Conservation (phyloP, 2,888 invertebrate species). For the Dromius quadrimaculatus region DNA sequence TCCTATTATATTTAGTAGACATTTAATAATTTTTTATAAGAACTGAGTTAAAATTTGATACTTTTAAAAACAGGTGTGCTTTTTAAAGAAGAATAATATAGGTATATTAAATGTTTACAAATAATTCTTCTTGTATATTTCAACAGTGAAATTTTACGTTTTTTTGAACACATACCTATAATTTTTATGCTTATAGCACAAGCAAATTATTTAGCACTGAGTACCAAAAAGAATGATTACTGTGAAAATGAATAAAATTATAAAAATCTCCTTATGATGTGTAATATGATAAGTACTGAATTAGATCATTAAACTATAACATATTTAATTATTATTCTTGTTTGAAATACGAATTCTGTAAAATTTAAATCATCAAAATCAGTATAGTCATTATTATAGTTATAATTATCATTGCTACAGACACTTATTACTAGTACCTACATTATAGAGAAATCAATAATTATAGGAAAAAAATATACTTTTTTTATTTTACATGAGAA, state of each 20-base stretch:
- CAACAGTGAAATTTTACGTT: conserved; percentile 1
- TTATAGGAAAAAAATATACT: too few species aligned
- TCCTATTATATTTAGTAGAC: conserved; percentile 16
- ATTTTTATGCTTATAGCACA: conserved; percentile 39
- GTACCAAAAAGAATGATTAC: conserved; percentile 41
- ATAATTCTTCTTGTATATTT: conserved; percentile 9
- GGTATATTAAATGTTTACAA: conserved; percentile 40
- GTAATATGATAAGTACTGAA: too few species aligned
- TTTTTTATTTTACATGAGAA: too few species aligned
- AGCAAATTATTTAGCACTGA: conserved; percentile 25
- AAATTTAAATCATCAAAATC: too few species aligned
- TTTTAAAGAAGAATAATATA: conserved; percentile 1
- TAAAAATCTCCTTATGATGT: too few species aligned
- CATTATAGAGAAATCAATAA: too few species aligned
- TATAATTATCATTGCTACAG: too few species aligned
- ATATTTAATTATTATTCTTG: too few species aligned
- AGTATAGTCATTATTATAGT: too few species aligned
- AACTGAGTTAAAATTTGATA: not conserved
- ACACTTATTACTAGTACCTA: too few species aligned
- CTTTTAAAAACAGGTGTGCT: not conserved
- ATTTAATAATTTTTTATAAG: conserved; percentile 17
- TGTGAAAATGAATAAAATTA: too few species aligned
- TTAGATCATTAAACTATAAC: conserved; percentile 17
- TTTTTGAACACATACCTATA: conserved; percentile 42
- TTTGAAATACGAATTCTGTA: too few species aligned